Evolutionary conservation across 2,797 vertebrate species (phyloP), one percentile per base, ranked within the genome.

Genomic region (Buphagus erythrorhynchus): DNA sequence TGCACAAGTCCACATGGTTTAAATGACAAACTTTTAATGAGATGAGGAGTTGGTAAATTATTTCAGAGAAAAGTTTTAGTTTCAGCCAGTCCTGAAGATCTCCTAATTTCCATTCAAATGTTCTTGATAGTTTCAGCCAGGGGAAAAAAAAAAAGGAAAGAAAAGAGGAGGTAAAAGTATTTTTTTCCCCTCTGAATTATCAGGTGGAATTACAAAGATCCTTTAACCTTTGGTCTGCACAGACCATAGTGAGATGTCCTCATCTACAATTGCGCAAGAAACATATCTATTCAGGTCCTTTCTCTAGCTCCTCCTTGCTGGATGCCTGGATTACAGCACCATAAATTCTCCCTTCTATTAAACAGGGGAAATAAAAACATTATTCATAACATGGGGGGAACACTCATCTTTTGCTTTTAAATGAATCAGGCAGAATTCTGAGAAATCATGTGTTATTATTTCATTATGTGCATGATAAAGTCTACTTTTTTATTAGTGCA

Each of bases 91-190:
- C 21, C 28, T 77, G 57, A 55, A 51, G 7, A 36, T 40, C 67
- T 74, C 31, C 22, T 22, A 45, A 40, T 73, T 76, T 75, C 5
- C 6, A 22, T 19, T 54, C 36, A 21, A 58, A 83, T 80, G 22
- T 82, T 17, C 16, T 61, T 75, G 10, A 62, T 17, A 38, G 10
- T 16, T 92, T 52, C 51, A 92, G 4, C 6, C 38, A 6, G 1
- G 36, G 11, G 36, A 36, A 5, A 5, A 25, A 24, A 5, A 11
- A 6, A 9, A 18, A 8, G 17, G 18, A 13, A 51, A 19, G 17
- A 26, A 21, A 5, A 1, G 4, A 5, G 16, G 19, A 11, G 4
- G 13, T 1, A 3, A 10, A 63, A 5, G 9, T 11, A 10, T 12
- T 57, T 36, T 40, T 22, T 40, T 22, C 1, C 7, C 7, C 8